Evolutionary conservation across 1,140 invertebrate genomes (phyloP).

Genomic region (Xylocopa sonorina): DNA sequence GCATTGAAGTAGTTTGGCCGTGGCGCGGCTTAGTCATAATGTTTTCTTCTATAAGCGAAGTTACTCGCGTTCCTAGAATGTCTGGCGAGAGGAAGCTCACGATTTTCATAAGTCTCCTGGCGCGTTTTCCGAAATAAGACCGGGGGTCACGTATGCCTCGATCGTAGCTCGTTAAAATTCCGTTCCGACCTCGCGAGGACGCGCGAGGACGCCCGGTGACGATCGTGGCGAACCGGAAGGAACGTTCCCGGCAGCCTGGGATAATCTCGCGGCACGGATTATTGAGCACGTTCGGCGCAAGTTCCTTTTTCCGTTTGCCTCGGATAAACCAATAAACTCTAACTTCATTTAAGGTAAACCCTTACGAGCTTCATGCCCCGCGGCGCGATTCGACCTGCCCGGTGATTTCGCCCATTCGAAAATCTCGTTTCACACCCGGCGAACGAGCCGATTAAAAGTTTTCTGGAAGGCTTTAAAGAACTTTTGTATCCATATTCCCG

Average conservation of each 20-base stretch:
- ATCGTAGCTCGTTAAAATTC: slow-evolving; percentile 65
- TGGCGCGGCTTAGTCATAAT: neutral
- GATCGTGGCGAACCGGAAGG: slow-evolving; percentile 46
- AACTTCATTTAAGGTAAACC: slow-evolving; percentile 67
- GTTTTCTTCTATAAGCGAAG: slow-evolving; percentile 17
- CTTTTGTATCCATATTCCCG: slow-evolving; percentile 47
- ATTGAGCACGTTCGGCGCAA: slow-evolving; percentile 67
- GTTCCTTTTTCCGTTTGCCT: slow-evolving; percentile 66
- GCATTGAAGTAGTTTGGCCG: too few relatives aligned
- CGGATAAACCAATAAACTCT: slow-evolving; percentile 68
- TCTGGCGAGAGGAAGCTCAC: slow-evolving; percentile 38
- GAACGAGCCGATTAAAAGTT: slow-evolving; percentile 52
- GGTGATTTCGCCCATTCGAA: slow-evolving; percentile 55
- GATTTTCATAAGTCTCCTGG: slow-evolving; percentile 62
- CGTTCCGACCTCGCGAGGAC: slow-evolving; percentile 53
- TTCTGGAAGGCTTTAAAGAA: neutral
- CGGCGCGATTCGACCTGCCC: slow-evolving; percentile 38
- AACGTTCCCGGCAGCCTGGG: slow-evolving; percentile 54
- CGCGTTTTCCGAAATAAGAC: slow-evolving; percentile 16
- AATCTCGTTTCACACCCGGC: neutral
- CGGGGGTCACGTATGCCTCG: slow-evolving; percentile 14
- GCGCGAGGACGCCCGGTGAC: slow-evolving; percentile 25
- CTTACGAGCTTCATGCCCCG: slow-evolving; percentile 55
- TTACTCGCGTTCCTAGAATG: neutral
- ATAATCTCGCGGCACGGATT: slow-evolving; percentile 69